phyloP scores from a whole-genome alignment of 2,888 invertebrate genomes.

The Petrolisthes cinctipes region DNA sequence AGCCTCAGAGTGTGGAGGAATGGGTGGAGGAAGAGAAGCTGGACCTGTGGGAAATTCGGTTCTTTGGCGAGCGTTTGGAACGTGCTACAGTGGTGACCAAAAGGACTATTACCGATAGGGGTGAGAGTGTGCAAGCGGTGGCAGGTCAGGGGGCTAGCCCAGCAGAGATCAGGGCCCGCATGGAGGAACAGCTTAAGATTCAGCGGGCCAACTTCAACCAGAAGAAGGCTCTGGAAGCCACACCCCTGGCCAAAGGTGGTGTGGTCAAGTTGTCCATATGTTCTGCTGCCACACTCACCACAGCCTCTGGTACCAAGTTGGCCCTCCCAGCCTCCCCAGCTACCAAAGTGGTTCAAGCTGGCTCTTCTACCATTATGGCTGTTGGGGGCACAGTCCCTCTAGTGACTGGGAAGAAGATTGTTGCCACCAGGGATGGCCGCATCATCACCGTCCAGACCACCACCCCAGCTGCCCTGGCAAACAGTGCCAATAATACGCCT shows the following conservation, averaged over 20 bases:
- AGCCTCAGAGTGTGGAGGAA: conserved; percentile 93
- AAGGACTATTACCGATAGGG: conserved; percentile 64
- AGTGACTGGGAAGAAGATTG: conserved; percentile 59
- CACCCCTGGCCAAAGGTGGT: conserved; percentile 38
- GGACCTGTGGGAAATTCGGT: conserved; percentile 96
- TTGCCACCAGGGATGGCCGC: conserved; percentile 60
- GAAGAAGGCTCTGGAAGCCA: conserved; percentile 75
- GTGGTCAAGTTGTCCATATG: conserved; percentile 55
- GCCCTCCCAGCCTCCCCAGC: conserved; percentile 34
- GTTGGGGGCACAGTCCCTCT: conserved; percentile 48
- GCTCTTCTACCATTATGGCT: conserved; percentile 55
- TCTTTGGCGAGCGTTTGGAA: conserved; percentile 83
- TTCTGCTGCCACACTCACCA: conserved; percentile 30
- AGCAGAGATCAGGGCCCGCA: conserved; percentile 78
- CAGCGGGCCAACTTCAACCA: conserved; percentile 92
- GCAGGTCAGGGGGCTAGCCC: conserved; percentile 35
- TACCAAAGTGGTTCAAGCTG: conserved; percentile 54
- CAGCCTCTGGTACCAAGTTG: conserved; percentile 30
- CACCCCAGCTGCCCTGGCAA: background rate
- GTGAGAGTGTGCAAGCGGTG: conserved; percentile 39
- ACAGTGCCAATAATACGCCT: background rate
- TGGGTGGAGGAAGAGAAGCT: conserved; percentile 97
- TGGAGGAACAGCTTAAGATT: conserved; percentile 89
- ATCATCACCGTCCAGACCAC: conserved; percentile 64
- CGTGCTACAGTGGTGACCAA: conserved; percentile 67